Evolutionary conservation across 2,888 invertebrate genomes (phyloP).

Genomic region (Platycnemis pennipes): DNA sequence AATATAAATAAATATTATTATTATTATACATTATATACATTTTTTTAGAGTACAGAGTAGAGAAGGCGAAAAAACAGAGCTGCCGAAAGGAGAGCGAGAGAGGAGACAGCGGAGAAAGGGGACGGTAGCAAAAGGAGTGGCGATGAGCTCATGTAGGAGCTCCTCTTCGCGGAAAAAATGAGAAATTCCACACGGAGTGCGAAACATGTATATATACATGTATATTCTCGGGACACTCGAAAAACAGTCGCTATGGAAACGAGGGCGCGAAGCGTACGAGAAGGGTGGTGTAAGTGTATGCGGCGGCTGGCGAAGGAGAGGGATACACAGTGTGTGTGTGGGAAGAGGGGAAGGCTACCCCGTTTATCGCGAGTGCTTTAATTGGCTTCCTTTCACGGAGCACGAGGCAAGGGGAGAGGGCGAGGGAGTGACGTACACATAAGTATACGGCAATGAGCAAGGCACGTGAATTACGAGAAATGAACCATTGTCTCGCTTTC

Average conservation of each 20-base stretch:
- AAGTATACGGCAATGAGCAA: constrained; percentile 9
- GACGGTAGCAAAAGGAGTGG: not conserved
- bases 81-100: not conserved
- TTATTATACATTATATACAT: too few species aligned
- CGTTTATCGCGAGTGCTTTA: constrained; percentile 58
- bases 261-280: constrained; percentile 34
- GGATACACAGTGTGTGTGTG: not conserved
- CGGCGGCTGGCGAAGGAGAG: not conserved
- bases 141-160: constrained; percentile 10
- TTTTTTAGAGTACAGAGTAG: too few species aligned
- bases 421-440: not conserved
- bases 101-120: not conserved
- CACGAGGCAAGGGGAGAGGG: too few species aligned
- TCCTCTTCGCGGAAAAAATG: not conserved
- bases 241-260: constrained; percentile 60
- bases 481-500: constrained; percentile 60
- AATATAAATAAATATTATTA: too few species aligned
- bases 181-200: not conserved
- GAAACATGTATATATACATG: constrained; percentile 19
- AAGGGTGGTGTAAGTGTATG: not conserved
- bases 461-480: constrained; percentile 20
- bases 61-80: not conserved
- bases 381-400: constrained; percentile 38
- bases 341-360: not conserved
- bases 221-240: constrained; percentile 31